Conservation (phyloP, 2,888 invertebrate species). For the Chrysolina haemoptera region DNA sequence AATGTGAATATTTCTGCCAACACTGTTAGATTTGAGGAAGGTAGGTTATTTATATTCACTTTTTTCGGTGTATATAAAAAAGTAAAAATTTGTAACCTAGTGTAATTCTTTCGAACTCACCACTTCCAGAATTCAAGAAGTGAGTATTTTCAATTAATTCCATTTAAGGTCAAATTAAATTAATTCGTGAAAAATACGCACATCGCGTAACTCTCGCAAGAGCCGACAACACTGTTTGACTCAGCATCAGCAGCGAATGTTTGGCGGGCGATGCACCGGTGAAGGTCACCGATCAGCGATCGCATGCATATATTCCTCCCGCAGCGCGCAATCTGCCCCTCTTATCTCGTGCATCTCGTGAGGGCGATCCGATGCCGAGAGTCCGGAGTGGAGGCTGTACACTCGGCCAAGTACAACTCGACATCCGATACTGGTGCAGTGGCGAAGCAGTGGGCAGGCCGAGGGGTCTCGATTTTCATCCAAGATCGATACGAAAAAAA, state of each 20-base stretch:
- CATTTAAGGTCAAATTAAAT: no score
- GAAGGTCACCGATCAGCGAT: slow-evolving; percentile 58
- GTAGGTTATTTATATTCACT: no score
- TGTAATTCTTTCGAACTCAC: no score
- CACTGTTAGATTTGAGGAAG: no score
- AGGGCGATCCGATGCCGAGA: slow-evolving; percentile 53
- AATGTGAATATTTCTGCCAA: no score
- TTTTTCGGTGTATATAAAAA: no score
- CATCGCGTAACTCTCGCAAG: not conserved
- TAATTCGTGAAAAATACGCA: not conserved
- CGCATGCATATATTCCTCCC: slow-evolving; percentile 57
- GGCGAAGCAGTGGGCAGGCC: not conserved
- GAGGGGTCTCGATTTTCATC: not conserved
- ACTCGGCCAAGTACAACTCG: slow-evolving; percentile 21
- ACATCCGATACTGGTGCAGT: slow-evolving; percentile 15
- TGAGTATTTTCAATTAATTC: no score
- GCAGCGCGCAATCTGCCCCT: slow-evolving; percentile 54
- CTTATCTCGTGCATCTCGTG: slow-evolving; percentile 57
- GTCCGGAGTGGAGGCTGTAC: slow-evolving; percentile 36
- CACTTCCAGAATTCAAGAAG: no score
- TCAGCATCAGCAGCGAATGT: slow-evolving; percentile 50
- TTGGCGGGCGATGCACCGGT: slow-evolving; percentile 51
- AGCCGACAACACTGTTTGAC: not conserved
- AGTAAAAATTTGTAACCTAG: no score
- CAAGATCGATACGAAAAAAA: no score